Evolutionary conservation across 2,113 vertebrate species (phyloP).

Genomic region (Colinus virginianus): DNA sequence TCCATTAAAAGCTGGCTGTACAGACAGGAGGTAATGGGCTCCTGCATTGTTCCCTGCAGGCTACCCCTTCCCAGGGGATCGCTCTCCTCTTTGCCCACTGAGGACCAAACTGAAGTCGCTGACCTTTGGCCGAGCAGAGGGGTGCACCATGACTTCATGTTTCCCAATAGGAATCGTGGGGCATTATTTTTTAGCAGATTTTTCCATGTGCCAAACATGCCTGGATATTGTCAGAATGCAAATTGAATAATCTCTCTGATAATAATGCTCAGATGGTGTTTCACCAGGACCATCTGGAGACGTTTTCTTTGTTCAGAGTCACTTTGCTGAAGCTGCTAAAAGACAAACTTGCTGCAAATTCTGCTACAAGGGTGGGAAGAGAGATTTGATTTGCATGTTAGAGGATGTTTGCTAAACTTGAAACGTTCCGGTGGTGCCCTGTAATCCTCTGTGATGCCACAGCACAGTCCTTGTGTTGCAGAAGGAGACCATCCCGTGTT

Average conservation of each 20-base stretch:
- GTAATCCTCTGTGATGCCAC: constrained; percentile 49
- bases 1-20: not conserved
- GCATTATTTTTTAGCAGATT: constrained; percentile 5
- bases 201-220: constrained; percentile 29
- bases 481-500: constrained; percentile 38
- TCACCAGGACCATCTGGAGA: constrained; percentile 82
- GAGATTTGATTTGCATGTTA: constrained; percentile 77
- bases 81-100: not conserved
- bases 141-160: fast-evolving
- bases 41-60: not conserved
- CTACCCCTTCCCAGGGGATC: not conserved
- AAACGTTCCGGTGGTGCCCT: constrained; percentile 72
- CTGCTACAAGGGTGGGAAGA: constrained; percentile 52
- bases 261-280: constrained; percentile 69
- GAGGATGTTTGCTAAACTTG: constrained; percentile 49
- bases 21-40: not conserved
- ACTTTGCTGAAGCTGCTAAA: constrained; percentile 77
- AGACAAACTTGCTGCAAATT: constrained; percentile 83
- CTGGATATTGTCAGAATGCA: constrained; percentile 73
- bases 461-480: constrained; percentile 65
- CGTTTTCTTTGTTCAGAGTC: constrained; percentile 64
- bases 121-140: not conserved
- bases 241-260: constrained; percentile 74
- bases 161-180: not conserved
- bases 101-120: not conserved